Evolutionary conservation across 2,888 invertebrate species (phyloP), one percentile per base, ranked within the genome.

Genomic region (Eremobia ochroleuca): DNA sequence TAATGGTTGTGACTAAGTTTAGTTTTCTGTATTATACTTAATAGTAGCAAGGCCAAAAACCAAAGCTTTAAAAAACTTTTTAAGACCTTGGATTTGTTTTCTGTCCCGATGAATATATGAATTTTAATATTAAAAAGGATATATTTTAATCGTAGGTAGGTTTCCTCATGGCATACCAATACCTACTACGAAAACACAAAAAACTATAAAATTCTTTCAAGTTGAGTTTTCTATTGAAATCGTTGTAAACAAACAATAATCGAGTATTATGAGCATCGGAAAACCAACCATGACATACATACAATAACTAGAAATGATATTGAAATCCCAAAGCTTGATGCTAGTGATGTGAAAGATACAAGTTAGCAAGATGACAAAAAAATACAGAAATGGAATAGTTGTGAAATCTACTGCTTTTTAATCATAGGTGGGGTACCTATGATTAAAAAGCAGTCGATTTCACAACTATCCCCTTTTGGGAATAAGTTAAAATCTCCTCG

Each of bases 301-400:
- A 62, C 64, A 79, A 80, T 62, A 87, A 79, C 79, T 76, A 80
- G 85, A 78, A 81, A 88, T 81, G 81, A 87, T 91, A 91, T 92
- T 91, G 89, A 87, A 89, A 90, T 88, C 83, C 85, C 83, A 83
- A 86, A 90, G 81, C 79, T 79, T 79, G 75, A 43, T 52, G 46
- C 43, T 87, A 79, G 88, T 79, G 85, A 69, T 77, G 82, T 77
- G 66, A 71, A 49, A 15, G 18, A n/a, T n/a, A n/a, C 3, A 43
- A 52, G 31, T 25, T 18, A 31, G 15, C 21, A 64, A 31, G 15
- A n/a, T n/a, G 59, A 34, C n/a, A 9, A 1, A 34, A 58, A 15
- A 58, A 34, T 18, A 43, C 43, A 43, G 43, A n/a, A n/a, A n/a
- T n/a, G n/a, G n/a, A n/a, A n/a, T n/a, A n/a, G n/a, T n/a, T n/a